These are phyloP conservation scores for Lathronympha strigana DNA, from an alignment of 2,888 invertebrate genomes.

Conservation along the genomic window DNA sequence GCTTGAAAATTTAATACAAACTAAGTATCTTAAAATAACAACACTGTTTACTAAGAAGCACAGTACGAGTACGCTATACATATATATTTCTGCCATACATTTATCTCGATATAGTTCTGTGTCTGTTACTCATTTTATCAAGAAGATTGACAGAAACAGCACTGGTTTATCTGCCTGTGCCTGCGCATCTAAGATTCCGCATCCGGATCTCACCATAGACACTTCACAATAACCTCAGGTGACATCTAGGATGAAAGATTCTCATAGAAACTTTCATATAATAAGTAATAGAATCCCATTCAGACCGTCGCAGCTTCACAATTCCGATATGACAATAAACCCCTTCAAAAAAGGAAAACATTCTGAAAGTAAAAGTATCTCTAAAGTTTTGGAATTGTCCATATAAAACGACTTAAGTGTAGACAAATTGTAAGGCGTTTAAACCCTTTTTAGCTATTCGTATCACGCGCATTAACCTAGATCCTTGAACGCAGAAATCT, in stretches of 20 bases:
- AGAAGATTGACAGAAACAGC: too few relatives aligned
- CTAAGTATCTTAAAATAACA: too few relatives aligned
- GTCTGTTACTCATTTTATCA: too few relatives aligned
- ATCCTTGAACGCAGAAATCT: background rate
- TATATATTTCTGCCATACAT: too few relatives aligned
- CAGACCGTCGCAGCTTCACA: background rate
- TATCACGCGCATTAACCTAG: conserved; percentile 16
- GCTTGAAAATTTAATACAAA: too few relatives aligned
- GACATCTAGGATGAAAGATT: background rate
- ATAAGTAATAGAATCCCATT: conserved; percentile 1
- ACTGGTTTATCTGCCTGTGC: too few relatives aligned
- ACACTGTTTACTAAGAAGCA: too few relatives aligned
- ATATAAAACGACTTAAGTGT: background rate
- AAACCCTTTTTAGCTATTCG: background rate
- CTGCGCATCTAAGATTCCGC: too few relatives aligned
- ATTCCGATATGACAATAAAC: background rate
- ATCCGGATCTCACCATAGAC: too few relatives aligned
- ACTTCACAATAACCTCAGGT: background rate
- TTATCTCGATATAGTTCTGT: too few relatives aligned
- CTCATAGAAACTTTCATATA: conserved; percentile 2
- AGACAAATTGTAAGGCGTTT: background rate
- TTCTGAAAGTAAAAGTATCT: conserved; percentile 9
- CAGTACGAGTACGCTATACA: too few relatives aligned
- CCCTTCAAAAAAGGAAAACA: conserved; percentile 8
- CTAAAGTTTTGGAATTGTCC: background rate